These are phyloP conservation scores for Setipinna tenuifilis DNA, from an alignment of 2,797 vertebrate species.

Conservation along the genomic window DNA sequence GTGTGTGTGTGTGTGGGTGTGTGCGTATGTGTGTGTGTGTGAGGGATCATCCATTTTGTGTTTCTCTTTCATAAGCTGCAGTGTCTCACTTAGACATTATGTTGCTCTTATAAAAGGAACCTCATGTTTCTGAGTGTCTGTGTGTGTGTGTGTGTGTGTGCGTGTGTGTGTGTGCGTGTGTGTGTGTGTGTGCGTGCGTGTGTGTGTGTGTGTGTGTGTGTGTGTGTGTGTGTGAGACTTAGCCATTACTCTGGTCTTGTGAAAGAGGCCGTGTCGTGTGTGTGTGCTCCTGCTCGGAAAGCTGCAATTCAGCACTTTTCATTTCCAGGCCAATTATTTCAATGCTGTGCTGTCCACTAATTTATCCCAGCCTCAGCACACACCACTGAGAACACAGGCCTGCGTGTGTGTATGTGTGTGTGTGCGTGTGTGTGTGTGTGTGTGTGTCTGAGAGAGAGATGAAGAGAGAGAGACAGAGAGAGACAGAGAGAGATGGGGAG, in stretches of 20 bases:
- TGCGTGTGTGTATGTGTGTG: conserved; percentile 17
- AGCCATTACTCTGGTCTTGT: no score
- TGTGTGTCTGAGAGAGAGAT: not conserved
- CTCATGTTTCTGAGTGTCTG: no score
- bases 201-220: no score
- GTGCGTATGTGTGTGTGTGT: conserved; percentile 12
- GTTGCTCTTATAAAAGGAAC: not conserved
- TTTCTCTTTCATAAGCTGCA: not conserved
- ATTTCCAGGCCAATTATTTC: conserved; percentile 33
- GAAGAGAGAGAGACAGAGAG: no score
- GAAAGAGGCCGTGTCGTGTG: no score
- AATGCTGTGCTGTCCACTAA: conserved; percentile 35
- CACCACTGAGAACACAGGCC: not conserved
- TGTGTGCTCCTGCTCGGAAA: conserved; percentile 11
- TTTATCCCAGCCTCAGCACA: conserved; percentile 16
- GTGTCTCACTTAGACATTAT: not conserved
- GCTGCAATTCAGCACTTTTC: conserved; percentile 29
- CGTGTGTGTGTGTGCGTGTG: no score
- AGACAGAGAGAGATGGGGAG: no score
- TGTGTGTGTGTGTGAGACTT: no score
- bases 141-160: no score
- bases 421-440: conserved; percentile 1
- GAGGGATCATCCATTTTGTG: conserved; percentile 12
- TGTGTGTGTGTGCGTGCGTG: no score
- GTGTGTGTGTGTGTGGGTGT: conserved; percentile 19